Conservation (phyloP, 1,140 invertebrate genomes). For the Elysia chlorotica region DNA sequence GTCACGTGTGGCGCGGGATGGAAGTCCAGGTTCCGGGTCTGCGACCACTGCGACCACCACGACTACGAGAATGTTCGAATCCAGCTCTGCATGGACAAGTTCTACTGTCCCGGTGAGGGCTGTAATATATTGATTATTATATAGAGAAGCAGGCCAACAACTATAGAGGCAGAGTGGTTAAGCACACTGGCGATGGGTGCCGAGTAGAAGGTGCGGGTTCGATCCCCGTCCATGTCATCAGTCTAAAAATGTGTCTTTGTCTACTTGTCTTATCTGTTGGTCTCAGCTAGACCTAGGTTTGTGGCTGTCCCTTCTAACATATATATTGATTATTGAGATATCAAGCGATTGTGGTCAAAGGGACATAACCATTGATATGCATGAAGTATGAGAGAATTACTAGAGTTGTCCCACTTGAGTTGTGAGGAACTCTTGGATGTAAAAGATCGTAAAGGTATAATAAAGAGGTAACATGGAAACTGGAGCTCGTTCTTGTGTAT, state of each 20-base stretch:
- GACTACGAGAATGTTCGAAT: constrained; percentile 42
- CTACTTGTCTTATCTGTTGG: background rate
- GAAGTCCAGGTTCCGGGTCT: constrained; percentile 47
- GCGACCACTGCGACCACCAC: constrained; percentile 45
- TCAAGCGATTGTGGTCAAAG: no score
- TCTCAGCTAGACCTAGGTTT: background rate
- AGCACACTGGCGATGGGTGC: background rate
- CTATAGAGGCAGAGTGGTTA: no score
- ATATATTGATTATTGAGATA: background rate
- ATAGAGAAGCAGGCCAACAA: background rate
- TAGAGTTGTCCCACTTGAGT: no score
- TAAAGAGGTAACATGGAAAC: no score
- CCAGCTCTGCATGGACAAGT: constrained; percentile 45
- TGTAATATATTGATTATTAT: background rate
- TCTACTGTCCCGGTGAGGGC: constrained; percentile 48
- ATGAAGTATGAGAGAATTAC: no score
- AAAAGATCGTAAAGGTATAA: no score
- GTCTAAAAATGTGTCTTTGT: background rate
- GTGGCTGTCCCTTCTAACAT: background rate
- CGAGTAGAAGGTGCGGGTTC: background rate
- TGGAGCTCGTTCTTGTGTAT: no score
- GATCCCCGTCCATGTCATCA: background rate
- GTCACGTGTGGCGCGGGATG: constrained; percentile 54
- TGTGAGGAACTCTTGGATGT: no score
- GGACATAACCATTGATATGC: no score